Evolutionary conservation across 2,797 vertebrate genomes (phyloP).

Genomic region (Silurus lanzhouensis): DNA sequence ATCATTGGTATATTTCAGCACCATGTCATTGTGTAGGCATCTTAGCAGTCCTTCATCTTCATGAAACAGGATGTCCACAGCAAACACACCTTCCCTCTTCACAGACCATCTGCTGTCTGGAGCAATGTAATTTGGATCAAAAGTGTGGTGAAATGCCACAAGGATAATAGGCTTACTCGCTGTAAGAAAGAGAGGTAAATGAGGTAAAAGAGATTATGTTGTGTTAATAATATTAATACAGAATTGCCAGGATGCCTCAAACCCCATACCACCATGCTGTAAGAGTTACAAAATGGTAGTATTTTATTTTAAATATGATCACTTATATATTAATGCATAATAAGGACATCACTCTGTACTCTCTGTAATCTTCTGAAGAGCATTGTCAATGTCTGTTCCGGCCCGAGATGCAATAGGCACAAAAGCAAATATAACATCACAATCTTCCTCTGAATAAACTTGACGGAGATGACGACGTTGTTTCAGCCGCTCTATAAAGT

Average conservation of each 20-base stretch:
- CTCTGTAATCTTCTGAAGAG: neutral
- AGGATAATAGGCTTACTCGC: neutral
- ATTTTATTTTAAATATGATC: neutral
- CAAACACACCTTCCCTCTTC: neutral
- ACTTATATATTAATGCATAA: neutral
- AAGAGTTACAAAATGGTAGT: no score
- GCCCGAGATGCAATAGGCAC: neutral
- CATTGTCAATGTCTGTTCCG: conserved; percentile 15
- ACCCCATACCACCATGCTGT: no score
- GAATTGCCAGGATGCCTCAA: neutral
- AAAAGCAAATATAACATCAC: conserved; percentile 19
- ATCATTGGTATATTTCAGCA: neutral
- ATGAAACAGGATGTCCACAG: neutral
- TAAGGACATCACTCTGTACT: neutral
- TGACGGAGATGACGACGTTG: neutral
- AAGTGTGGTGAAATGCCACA: neutral
- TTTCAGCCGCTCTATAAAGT: neutral
- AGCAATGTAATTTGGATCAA: neutral
- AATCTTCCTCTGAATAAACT: neutral
- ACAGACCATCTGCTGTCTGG: neutral
- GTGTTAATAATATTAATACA: neutral
- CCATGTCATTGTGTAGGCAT: neutral
- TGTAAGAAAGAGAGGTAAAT: neutral
- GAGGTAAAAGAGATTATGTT: neutral
- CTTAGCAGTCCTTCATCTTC: neutral